phyloP scores from a whole-genome alignment of 2,113 vertebrate species.

The Prunella fulvescens region DNA sequence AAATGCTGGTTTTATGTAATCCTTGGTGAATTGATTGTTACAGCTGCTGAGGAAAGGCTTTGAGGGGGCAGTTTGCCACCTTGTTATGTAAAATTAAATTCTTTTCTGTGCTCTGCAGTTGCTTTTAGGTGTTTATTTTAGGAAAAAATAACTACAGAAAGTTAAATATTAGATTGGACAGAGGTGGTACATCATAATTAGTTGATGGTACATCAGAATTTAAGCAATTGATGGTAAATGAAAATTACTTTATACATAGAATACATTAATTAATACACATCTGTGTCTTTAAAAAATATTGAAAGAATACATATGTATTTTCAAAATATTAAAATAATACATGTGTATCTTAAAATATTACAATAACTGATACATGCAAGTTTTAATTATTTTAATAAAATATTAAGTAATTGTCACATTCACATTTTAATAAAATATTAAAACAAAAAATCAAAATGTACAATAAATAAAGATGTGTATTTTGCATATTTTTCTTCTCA shows the following conservation, averaged over 20 bases:
- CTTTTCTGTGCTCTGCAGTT: neutral
- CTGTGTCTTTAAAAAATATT: too few relatives aligned
- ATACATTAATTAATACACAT: neutral
- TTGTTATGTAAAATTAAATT: neutral
- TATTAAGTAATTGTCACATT: too few relatives aligned
- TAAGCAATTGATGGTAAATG: neutral
- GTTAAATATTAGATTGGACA: neutral
- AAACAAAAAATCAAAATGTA: neutral
- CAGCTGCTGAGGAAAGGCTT: neutral
- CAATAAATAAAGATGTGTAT: neutral
- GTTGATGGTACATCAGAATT: neutral
- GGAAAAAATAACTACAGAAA: neutral
- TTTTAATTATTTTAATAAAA: neutral
- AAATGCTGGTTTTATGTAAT: neutral
- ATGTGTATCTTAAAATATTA: neutral
- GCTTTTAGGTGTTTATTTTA: neutral
- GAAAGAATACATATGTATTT: neutral
- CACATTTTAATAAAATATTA: neutral
- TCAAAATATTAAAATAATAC: neutral
- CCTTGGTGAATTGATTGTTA: neutral
- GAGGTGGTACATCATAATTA: neutral
- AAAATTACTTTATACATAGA: neutral
- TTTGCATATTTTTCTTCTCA: neutral
- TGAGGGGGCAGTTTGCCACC: neutral
- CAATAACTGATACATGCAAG: too few relatives aligned